These are phyloP conservation scores for Mnemiopsis leidyi DNA, from an alignment of 37 sponge, comb jelly and placozoan species.

Conservation along the genomic window DNA sequence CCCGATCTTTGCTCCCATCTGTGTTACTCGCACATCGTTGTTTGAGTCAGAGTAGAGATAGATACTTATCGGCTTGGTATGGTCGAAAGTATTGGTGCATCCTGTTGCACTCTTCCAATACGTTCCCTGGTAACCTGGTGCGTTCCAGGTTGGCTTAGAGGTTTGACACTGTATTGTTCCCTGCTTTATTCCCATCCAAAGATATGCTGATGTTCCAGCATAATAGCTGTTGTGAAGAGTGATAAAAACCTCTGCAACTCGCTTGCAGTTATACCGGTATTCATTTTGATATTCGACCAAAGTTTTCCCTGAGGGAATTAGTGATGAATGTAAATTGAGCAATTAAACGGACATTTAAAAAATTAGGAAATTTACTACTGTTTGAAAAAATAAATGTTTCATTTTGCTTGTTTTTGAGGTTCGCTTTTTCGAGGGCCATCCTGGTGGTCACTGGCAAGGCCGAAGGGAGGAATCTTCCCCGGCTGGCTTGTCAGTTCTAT, in stretches of 20 bases:
- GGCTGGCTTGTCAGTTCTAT: no score
- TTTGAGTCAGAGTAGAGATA: conserved; percentile 3
- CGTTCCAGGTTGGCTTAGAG: neutral
- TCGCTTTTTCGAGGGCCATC: no score
- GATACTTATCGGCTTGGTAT: neutral
- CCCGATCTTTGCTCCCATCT: neutral
- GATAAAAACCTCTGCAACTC: neutral
- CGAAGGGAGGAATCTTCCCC: no score
- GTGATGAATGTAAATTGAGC: no score
- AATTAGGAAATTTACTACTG: no score
- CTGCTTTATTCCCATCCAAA: conserved; percentile 22
- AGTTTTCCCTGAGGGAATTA: no score
- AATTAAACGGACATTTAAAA: no score
- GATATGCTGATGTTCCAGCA: neutral
- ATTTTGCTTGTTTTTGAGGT: no score
- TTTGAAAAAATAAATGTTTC: no score
- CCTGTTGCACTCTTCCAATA: neutral
- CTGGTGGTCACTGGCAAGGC: no score
- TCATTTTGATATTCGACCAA: no score
- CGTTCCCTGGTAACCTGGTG: neutral
- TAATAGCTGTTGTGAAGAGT: neutral
- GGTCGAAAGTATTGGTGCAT: conserved; percentile 6
- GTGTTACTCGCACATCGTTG: neutral
- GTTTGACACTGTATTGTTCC: neutral
- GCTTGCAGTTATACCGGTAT: no score